These are phyloP conservation scores for Caenorhabditis imperialis DNA, from an alignment of 2,888 invertebrate species.

Conservation along the genomic window DNA sequence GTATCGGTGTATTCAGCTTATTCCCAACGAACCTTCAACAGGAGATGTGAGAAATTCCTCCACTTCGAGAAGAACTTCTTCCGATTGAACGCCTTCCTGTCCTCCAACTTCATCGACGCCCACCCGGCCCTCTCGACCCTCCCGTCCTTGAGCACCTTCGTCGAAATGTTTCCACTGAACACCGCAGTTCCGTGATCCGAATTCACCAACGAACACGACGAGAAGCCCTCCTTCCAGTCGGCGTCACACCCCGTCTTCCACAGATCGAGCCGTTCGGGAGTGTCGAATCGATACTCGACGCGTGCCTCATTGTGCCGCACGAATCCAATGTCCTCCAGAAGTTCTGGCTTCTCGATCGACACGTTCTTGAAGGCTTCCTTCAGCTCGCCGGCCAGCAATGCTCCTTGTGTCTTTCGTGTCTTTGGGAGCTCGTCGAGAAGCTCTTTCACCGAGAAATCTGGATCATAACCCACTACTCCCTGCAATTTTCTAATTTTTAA, in stretches of 20 bases:
- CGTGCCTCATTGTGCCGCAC: conserved; percentile 69
- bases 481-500: conserved; percentile 5
- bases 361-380: conserved; percentile 38
- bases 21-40: conserved; percentile 71
- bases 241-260: conserved; percentile 76
- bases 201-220: conserved; percentile 59
- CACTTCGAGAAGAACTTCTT: conserved; percentile 70
- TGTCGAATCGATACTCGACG: conserved; percentile 71
- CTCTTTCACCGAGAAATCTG: conserved; percentile 65
- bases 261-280: conserved; percentile 57
- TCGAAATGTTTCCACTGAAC: conserved; percentile 63
- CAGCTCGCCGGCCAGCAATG: conserved; percentile 58
- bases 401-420: conserved; percentile 62
- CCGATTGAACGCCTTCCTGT: conserved; percentile 68
- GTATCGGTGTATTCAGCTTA: no score
- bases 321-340: conserved; percentile 62
- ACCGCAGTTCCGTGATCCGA: conserved; percentile 71
- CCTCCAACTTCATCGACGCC: conserved; percentile 74
- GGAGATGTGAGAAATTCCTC: conserved; percentile 73
- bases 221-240: conserved; percentile 76
- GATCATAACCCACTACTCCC: conserved; percentile 68
- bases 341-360: conserved; percentile 57
- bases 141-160: conserved; percentile 70
- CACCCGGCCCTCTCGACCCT: conserved; percentile 75
- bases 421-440: conserved; percentile 62